Evolutionary conservation across 2,797 vertebrate species (phyloP).

Genomic region (Spizella passerina): DNA sequence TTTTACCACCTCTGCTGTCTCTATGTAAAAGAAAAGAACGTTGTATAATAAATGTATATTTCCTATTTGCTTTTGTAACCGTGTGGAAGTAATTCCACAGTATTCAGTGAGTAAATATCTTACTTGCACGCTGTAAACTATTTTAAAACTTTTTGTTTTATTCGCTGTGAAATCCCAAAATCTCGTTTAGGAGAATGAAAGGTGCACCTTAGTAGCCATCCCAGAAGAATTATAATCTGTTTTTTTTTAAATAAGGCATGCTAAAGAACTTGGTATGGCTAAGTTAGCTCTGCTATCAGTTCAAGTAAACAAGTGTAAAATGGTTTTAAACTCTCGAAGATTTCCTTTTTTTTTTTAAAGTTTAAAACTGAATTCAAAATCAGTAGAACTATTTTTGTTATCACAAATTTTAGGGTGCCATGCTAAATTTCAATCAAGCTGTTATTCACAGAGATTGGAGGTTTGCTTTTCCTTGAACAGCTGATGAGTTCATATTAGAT

Average conservation of each 20-base stretch:
- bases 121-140: neutral
- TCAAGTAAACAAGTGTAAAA: neutral
- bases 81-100: neutral
- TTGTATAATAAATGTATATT: neutral
- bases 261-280: neutral
- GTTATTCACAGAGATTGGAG: neutral
- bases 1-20: neutral
- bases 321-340: neutral
- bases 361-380: neutral
- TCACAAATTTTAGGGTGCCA: neutral
- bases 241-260: neutral
- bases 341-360: neutral
- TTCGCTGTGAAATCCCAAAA: neutral
- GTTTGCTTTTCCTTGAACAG: neutral
- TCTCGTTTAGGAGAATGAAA: neutral
- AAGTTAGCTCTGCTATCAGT: neutral
- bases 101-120: neutral
- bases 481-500: neutral
- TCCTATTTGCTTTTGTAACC: neutral
- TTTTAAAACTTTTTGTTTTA: neutral
- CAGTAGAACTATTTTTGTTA: neutral
- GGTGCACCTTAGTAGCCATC: accelerated
- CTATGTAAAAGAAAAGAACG: neutral
- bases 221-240: neutral
- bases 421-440: neutral